Conservation (phyloP, 2,113 vertebrate species). For the Hassar affinis region DNA sequence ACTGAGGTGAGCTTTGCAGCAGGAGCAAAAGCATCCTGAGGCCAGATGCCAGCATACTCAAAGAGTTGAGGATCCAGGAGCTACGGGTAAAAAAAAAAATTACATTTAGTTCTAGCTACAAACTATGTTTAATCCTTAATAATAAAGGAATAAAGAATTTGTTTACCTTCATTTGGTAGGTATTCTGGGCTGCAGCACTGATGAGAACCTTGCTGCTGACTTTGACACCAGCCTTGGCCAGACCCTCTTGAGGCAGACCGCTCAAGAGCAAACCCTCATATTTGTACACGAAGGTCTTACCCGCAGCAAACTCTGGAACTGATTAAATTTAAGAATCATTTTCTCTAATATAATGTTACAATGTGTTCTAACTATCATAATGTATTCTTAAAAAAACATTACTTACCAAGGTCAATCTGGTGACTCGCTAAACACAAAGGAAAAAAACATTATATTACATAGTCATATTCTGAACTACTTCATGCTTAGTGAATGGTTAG, state of each 20-base stretch:
- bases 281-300: slow-evolving; percentile 69
- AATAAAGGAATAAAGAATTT: not conserved
- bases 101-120: not conserved
- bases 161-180: slow-evolving; percentile 56
- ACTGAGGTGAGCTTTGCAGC: slow-evolving; percentile 68
- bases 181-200: slow-evolving; percentile 52
- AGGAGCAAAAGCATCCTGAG: slow-evolving; percentile 63
- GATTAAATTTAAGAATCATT: not conserved
- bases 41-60: slow-evolving; percentile 75
- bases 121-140: slow-evolving; percentile 52
- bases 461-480: not conserved
- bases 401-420: slow-evolving; percentile 56
- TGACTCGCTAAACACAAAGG: slow-evolving; percentile 52
- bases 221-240: slow-evolving; percentile 72
- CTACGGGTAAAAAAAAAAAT: slow-evolving; percentile 54
- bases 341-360: not conserved
- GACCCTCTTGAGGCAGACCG: slow-evolving; percentile 72
- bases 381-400: not conserved
- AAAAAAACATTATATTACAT: not conserved
- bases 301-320: slow-evolving; percentile 72
- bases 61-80: slow-evolving; percentile 66
- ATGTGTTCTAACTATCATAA: not conserved
- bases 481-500: not conserved
- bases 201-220: slow-evolving; percentile 74
- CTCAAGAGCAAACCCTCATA: slow-evolving; percentile 74